These are phyloP conservation scores for Syritta pipiens DNA, from an alignment of 2,888 invertebrate genomes.

Conservation along the genomic window DNA sequence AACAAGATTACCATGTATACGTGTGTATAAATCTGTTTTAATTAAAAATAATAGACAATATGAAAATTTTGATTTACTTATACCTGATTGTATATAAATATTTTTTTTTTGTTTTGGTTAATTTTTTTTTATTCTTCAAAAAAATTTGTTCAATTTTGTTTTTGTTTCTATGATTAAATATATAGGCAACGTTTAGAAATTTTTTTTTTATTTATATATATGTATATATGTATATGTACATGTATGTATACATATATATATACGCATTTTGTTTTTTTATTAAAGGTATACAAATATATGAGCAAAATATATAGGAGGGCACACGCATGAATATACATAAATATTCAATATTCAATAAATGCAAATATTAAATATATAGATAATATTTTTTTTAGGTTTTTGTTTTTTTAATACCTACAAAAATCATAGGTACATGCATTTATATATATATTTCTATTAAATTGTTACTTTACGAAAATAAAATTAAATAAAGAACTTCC, in stretches of 20 bases:
- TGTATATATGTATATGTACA: constrained; percentile 37
- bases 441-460: constrained; percentile 40
- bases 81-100: constrained; percentile 69
- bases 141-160: constrained; percentile 22
- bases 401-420: constrained; percentile 64
- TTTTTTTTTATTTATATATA: constrained; percentile 48
- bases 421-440: constrained; percentile 66
- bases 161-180: constrained; percentile 58
- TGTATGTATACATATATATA: constrained; percentile 26
- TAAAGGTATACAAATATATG: constrained; percentile 69
- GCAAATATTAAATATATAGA: constrained; percentile 68
- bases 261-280: no score
- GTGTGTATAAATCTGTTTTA: constrained; percentile 24
- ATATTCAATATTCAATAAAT: constrained; percentile 69
- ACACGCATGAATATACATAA: constrained; percentile 68
- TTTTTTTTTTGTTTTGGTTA: constrained; percentile 49
- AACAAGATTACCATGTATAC: constrained; percentile 24
- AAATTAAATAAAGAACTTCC: constrained; percentile 17
- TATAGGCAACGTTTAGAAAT: constrained; percentile 69
- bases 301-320: constrained; percentile 70
- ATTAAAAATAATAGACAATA: constrained; percentile 33
- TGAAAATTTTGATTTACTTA: constrained; percentile 67
- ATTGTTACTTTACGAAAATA: neutral
- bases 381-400: constrained; percentile 18
- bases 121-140: constrained; percentile 23